phyloP scores from a whole-genome alignment of 2,797 vertebrate species.

The Poeciliopsis gracilis region DNA sequence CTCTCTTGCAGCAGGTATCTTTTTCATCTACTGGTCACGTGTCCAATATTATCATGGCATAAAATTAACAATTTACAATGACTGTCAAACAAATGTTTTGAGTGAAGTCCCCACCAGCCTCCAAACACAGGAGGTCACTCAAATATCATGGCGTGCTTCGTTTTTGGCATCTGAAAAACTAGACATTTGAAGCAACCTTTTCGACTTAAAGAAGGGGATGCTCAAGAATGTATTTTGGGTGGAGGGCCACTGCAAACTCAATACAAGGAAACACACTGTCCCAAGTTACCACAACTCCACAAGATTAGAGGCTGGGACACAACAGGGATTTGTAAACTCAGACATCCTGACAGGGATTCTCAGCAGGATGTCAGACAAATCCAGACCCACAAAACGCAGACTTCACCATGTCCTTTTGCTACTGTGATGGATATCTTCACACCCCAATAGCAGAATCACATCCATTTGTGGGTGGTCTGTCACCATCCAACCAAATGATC shows the following conservation, averaged over 20 bases:
- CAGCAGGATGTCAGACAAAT: conserved; percentile 30
- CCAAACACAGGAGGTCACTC: neutral
- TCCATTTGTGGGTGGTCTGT: conserved; percentile 71
- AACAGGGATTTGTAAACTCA: conserved; percentile 46
- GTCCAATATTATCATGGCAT: neutral
- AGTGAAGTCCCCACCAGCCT: neutral
- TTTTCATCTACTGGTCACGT: neutral
- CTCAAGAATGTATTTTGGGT: conserved; percentile 30
- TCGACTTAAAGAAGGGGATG: conserved; percentile 1
- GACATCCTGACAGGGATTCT: conserved; percentile 55
- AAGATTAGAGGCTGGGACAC: conserved; percentile 39
- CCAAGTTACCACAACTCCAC: conserved; percentile 45
- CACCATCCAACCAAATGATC: conserved; percentile 58
- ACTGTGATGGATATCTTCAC: conserved; percentile 28
- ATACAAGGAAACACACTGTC: conserved; percentile 50
- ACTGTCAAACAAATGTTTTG: neutral
- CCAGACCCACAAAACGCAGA: conserved; percentile 12
- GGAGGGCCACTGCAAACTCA: conserved; percentile 35
- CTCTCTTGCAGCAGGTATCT: neutral
- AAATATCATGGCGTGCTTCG: neutral
- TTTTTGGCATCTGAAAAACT: conserved; percentile 6
- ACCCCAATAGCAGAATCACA: conserved; percentile 45
- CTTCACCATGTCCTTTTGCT: conserved; percentile 22
- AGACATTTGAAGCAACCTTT: conserved; percentile 21
- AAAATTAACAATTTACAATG: neutral